Evolutionary conservation across 2,888 invertebrate genomes (phyloP), one percentile per base, ranked within the genome.

Genomic region (Xiphydria camelus): DNA sequence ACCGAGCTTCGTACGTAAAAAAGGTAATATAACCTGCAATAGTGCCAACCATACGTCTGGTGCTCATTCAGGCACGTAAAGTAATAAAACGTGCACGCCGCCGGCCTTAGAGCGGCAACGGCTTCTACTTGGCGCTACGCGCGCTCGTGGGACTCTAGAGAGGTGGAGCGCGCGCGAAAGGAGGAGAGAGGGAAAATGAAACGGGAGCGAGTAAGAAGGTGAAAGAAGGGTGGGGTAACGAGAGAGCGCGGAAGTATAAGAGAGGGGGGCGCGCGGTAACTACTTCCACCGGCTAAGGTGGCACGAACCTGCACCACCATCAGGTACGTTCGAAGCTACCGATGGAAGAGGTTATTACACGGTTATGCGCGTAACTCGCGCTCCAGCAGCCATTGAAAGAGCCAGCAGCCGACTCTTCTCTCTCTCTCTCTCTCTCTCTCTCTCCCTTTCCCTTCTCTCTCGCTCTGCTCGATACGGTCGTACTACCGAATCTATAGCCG

Each of bases 51-150:
- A 46, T 45, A 50, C 33, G 55, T 53, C 47, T 49, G 47, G 41
- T 46, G 52, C 53, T 59, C 58, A 51, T 55, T 57, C 57, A 49
- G 52, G 58, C 65, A 64, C 62, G 65, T 67, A 59, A 58, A 53
- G 62, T 61, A 64, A 64, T 67, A 67, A 67, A 68, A 67, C 59
- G 61, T 53, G 54, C 49, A 44, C 45, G 15, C 46, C 45, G 46
- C 51, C 35, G 43, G 48, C 34, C 46, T 14, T 17, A 23, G 46
- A 10, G 26, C 26, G 26, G 12, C 26, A 10, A 10, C 26, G 7
- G 26, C 12, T 26, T 26, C 10, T 26, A 26, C 26, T 10, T 26
- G 26, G 26, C 10, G 10, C 26, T 10, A 26, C 26, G 26, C 7
- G 10, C 5, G 26, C 26, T 5, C 14, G 14, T n/a, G 26, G 26